These are phyloP conservation scores for Grus americana DNA, from an alignment of 2,113 vertebrate species.

Conservation along the genomic window DNA sequence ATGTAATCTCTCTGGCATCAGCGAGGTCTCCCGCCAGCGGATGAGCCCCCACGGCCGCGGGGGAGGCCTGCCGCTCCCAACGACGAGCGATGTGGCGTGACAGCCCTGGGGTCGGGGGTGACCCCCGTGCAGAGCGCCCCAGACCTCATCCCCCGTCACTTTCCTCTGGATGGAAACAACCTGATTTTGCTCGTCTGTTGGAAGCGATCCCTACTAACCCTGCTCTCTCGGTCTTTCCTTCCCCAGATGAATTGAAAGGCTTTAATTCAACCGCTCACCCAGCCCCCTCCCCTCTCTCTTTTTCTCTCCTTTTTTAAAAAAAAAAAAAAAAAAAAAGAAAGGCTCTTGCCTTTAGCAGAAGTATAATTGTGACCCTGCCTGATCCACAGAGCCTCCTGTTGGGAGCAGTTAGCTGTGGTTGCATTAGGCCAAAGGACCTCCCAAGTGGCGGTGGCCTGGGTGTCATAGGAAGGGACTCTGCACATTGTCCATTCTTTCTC, in stretches of 20 bases:
- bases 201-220: conserved; percentile 16
- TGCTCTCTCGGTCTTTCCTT: not conserved
- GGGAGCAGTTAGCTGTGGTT: conserved; percentile 67
- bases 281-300: not conserved
- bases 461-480: conserved; percentile 64
- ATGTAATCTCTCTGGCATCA: not conserved
- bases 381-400: conserved; percentile 70
- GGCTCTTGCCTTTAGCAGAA: conserved; percentile 65
- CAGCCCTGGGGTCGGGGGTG: not conserved
- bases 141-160: not conserved
- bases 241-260: conserved; percentile 23
- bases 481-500: conserved; percentile 55
- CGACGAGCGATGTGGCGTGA: accelerated
- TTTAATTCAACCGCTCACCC: not conserved
- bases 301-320: not conserved
- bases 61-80: not conserved
- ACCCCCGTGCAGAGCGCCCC: accelerated
- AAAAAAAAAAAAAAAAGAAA: not conserved
- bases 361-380: conserved; percentile 76
- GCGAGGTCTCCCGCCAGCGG: not conserved
- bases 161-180: not conserved
- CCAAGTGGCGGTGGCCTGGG: conserved; percentile 79
- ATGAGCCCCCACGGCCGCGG: not conserved
- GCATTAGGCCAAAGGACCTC: conserved; percentile 75
- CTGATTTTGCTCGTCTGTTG: conserved; percentile 25